These are phyloP conservation scores for Epinephelus cyanopodus DNA, from an alignment of 2,113 vertebrate species.

Conservation along the genomic window DNA sequence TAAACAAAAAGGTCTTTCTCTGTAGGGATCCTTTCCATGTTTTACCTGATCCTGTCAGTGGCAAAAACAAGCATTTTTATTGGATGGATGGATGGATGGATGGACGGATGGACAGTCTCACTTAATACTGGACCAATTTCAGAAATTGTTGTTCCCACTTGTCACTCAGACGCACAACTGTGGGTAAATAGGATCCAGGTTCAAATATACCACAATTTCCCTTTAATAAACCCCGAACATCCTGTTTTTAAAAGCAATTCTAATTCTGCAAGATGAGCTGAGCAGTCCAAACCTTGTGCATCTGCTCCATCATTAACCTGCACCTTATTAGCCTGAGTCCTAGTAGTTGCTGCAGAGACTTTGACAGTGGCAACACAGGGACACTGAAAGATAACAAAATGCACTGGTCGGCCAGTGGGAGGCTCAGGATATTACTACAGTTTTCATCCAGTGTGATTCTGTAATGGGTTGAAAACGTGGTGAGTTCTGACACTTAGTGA, in stretches of 20 bases:
- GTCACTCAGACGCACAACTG: no score
- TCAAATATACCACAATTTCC: no score
- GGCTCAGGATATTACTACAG: not conserved
- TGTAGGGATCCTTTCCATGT: no score
- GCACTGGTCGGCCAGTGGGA: not conserved
- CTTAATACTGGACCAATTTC: no score
- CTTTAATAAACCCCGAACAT: not conserved
- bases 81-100: no score
- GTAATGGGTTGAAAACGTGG: not conserved
- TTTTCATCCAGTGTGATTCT: not conserved
- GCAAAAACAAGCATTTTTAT: no score
- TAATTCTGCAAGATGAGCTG: not conserved
- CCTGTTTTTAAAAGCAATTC: not conserved
- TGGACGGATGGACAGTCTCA: no score
- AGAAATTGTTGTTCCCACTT: no score
- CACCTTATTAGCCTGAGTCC: not conserved
- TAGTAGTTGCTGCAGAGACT: not conserved
- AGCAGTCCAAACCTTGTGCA: not conserved
- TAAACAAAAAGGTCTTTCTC: no score
- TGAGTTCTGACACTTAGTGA: not conserved
- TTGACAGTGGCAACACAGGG: not conserved
- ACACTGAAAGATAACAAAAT: not conserved
- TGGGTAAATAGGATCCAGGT: no score
- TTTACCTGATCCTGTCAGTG: no score
- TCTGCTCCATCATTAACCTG: not conserved